Percentiles rank a stretch among this genome's conserved stretches.
Conservation (phyloP, 2,888 invertebrate genomes). For the Colostygia pectinataria region DNA sequence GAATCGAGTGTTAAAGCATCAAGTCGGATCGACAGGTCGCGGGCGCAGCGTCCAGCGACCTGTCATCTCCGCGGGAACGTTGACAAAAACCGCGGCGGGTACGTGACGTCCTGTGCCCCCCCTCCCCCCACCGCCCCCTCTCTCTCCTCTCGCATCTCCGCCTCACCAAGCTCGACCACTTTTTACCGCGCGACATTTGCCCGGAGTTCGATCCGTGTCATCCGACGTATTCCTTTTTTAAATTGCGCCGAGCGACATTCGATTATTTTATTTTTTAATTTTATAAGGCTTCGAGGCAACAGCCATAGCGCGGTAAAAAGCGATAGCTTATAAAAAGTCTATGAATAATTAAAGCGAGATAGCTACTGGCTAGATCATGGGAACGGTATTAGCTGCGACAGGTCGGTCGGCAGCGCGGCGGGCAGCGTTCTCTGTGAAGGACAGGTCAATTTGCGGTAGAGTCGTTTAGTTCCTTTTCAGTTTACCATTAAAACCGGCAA, state of each 20-base stretch:
- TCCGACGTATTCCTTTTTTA: slow-evolving; percentile 82
- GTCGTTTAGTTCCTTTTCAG: slow-evolving; percentile 62
- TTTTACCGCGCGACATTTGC: slow-evolving; percentile 83
- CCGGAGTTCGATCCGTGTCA: slow-evolving; percentile 84
- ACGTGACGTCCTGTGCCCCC: slow-evolving; percentile 77
- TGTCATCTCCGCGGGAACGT: slow-evolving; percentile 82
- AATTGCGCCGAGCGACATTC: slow-evolving; percentile 71
- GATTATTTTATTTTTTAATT: slow-evolving; percentile 79
- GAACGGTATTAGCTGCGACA: slow-evolving; percentile 79
- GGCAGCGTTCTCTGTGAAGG: slow-evolving; percentile 61
- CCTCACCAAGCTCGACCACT: slow-evolving; percentile 66
- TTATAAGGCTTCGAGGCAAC: slow-evolving; percentile 74
- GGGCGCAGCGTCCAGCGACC: slow-evolving; percentile 78
- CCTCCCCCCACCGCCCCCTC: slow-evolving; percentile 33
- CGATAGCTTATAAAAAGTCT: slow-evolving; percentile 77
- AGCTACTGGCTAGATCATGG: slow-evolving; percentile 81
- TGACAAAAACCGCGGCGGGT: slow-evolving; percentile 82
- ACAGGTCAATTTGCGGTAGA: slow-evolving; percentile 79
- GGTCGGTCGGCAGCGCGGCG: slow-evolving; percentile 62
- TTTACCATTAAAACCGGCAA: slow-evolving; percentile 53
- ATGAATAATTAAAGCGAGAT: slow-evolving; percentile 83
- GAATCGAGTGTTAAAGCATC: slow-evolving; percentile 62
- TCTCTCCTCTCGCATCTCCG: slow-evolving; percentile 32
- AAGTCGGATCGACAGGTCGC: slow-evolving; percentile 64
- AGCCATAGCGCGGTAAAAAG: slow-evolving; percentile 76